Evolutionary conservation across 1,140 invertebrate genomes (phyloP).

Genomic region (Ptiloglossa arizonensis): DNA sequence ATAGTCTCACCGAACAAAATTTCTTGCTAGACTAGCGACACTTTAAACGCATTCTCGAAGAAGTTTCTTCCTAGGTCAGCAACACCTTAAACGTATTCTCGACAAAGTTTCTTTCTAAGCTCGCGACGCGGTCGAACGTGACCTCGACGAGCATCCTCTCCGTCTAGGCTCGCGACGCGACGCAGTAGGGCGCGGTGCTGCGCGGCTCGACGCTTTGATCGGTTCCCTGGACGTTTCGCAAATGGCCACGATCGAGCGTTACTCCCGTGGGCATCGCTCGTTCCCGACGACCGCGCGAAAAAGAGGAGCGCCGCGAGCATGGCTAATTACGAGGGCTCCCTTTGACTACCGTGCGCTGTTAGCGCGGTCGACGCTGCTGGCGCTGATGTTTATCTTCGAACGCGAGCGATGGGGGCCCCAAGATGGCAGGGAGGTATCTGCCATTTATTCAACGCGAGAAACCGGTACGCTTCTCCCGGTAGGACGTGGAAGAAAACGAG

Average conservation of each 20-base stretch:
- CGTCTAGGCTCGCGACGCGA: not conserved
- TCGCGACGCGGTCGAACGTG: too few relatives aligned
- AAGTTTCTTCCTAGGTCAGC: too few relatives aligned
- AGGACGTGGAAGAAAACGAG: conserved; percentile 53
- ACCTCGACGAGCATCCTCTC: too few relatives aligned
- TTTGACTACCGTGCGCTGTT: conserved; percentile 71
- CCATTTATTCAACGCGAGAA: conserved; percentile 65
- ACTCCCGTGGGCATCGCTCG: conserved; percentile 28
- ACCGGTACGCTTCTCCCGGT: conserved; percentile 62
- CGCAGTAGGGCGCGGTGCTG: too few relatives aligned
- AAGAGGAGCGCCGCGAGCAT: conserved; percentile 63
- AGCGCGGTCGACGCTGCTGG: conserved; percentile 54
- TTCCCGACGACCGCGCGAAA: conserved; percentile 65
- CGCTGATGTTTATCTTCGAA: conserved; percentile 77
- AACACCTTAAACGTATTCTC: too few relatives aligned
- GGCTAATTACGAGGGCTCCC: conserved; percentile 76
- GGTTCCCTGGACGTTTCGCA: conserved; percentile 37
- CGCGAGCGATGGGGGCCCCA: conserved; percentile 68
- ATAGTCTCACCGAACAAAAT: too few relatives aligned
- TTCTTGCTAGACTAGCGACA: too few relatives aligned
- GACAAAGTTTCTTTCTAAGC: too few relatives aligned
- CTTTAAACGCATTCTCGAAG: too few relatives aligned
- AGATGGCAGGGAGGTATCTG: conserved; percentile 68
- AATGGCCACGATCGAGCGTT: conserved; percentile 46
- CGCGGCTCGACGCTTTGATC: conserved; percentile 50